Conservation (phyloP, 2,797 vertebrate genomes). For the Molossus alvarezi region DNA sequence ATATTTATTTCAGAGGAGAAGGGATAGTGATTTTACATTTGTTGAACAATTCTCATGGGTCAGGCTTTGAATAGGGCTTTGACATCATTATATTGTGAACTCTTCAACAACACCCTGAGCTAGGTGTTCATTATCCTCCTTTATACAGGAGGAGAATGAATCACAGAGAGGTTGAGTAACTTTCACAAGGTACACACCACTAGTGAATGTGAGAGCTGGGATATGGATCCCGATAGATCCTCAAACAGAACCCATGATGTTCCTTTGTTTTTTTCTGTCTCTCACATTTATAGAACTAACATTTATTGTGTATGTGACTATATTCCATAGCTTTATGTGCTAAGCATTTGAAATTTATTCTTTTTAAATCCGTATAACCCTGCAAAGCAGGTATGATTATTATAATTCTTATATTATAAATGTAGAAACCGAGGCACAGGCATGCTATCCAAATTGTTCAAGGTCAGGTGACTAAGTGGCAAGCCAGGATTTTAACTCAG, state of each 20-base stretch:
- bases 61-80: neutral
- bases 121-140: neutral
- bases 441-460: neutral
- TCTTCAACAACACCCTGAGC: neutral
- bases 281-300: neutral
- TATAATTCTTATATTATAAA: neutral
- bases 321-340: neutral
- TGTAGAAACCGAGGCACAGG: neutral
- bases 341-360: constrained; percentile 4
- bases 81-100: neutral
- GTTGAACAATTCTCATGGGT: neutral
- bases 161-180: neutral
- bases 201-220: neutral
- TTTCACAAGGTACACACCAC: neutral
- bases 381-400: neutral
- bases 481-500: neutral
- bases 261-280: neutral
- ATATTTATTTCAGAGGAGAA: constrained; percentile 34
- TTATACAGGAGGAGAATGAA: neutral
- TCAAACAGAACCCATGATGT: neutral
- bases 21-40: neutral
- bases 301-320: neutral
- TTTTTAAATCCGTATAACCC: neutral
- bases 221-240: constrained; percentile 10
- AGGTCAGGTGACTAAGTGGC: neutral